These are phyloP conservation scores for Lycodopsis pacificus DNA, from an alignment of 2,797 vertebrate genomes.

Conservation along the genomic window DNA sequence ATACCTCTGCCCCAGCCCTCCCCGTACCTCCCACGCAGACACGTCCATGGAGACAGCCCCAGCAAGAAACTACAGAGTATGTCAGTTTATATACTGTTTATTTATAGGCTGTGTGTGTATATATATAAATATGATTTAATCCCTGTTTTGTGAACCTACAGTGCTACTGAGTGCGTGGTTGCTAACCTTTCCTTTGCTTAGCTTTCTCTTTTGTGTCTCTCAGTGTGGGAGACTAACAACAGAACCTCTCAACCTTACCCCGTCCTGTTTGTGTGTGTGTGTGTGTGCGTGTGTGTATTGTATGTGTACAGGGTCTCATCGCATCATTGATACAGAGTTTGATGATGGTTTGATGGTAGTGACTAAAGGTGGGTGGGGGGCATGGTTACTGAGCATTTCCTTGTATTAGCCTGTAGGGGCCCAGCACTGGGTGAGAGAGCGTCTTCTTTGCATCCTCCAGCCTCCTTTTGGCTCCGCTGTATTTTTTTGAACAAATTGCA, in stretches of 20 bases:
- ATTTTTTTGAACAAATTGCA: conserved; percentile 33
- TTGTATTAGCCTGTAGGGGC: conserved; percentile 65
- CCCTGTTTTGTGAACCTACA: conserved; percentile 81
- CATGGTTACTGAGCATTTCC: conserved; percentile 81
- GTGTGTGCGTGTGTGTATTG: conserved; percentile 72
- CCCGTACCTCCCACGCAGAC: conserved; percentile 93
- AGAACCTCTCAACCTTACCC: conserved; percentile 60
- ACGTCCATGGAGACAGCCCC: conserved; percentile 92
- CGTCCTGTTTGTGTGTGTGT: conserved; percentile 61
- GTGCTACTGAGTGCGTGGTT: conserved; percentile 45
- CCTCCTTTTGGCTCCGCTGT: conserved; percentile 22
- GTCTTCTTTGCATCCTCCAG: conserved; percentile 39
- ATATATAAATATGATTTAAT: conserved; percentile 31
- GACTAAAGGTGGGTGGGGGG: conserved; percentile 95
- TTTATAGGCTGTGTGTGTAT: conserved; percentile 20
- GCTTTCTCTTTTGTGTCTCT: conserved; percentile 55
- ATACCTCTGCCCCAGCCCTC: conserved; percentile 97
- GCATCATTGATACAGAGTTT: conserved; percentile 99
- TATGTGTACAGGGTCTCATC: conserved; percentile 95
- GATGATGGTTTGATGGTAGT: conserved; percentile 98
- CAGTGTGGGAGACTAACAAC: conserved; percentile 30
- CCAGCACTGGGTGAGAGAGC: conserved; percentile 81
- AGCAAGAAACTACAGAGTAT: conserved; percentile 99
- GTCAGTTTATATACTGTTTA: conserved; percentile 80
- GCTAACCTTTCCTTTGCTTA: conserved; percentile 50